A percentile compares a stretch with the other conserved stretches of the same genome.
These are phyloP conservation scores for Potorous gilbertii DNA, from an alignment of 2,797 vertebrate species.

Conservation along the genomic window DNA sequence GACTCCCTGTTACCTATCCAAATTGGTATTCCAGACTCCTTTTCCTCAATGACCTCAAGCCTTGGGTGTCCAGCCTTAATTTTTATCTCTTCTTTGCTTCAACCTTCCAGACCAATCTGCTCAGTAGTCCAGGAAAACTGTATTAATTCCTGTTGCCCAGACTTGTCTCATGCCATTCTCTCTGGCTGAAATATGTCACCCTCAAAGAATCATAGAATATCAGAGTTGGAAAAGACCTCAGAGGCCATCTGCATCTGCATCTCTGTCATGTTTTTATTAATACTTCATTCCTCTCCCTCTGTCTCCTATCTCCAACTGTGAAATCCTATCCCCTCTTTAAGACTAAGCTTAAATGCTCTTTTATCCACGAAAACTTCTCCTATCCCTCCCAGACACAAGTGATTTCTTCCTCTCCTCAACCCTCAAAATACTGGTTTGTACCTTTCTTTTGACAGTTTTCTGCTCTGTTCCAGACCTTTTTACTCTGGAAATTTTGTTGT, in stretches of 20 bases:
- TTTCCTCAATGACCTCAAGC: background rate
- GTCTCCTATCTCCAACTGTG: background rate
- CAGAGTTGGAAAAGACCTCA: background rate
- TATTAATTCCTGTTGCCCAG: background rate
- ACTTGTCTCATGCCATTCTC: background rate
- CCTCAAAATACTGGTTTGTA: background rate
- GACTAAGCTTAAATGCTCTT: background rate
- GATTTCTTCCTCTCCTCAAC: constrained; percentile 59
- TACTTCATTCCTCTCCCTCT: background rate
- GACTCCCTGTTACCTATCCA: background rate
- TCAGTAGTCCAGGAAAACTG: background rate
- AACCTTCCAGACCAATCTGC: background rate
- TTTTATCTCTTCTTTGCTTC: background rate
- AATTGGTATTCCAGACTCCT: background rate
- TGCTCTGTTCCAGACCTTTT: constrained; percentile 62
- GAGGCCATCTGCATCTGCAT: background rate
- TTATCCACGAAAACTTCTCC: constrained; percentile 33
- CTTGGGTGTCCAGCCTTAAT: background rate
- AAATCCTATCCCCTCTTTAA: background rate
- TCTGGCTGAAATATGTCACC: background rate
- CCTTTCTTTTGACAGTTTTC: background rate
- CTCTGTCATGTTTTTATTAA: background rate
- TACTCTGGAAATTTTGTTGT: constrained; percentile 67
- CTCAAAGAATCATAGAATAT: background rate
- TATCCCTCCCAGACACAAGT: constrained; percentile 50